Percentiles rank a stretch among this genome's conserved stretches.
Evolutionary conservation across 2,797 vertebrate species (phyloP).

Genomic region (Parambassis ranga): DNA sequence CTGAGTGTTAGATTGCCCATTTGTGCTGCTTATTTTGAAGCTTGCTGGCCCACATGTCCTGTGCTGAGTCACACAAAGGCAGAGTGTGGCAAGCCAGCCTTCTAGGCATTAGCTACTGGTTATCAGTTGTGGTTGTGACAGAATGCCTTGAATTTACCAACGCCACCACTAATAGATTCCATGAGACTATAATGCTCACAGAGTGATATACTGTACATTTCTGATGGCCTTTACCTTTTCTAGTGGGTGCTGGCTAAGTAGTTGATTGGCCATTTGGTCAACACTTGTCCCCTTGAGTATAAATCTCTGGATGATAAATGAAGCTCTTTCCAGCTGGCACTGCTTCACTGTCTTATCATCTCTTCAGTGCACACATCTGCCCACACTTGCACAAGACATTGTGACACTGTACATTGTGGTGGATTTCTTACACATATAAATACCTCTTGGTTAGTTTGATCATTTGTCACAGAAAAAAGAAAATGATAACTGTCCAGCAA

Average conservation of each 20-base stretch:
- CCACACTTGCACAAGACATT: slow-evolving; percentile 7
- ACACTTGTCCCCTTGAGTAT: slow-evolving; percentile 42
- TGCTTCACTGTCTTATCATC: slow-evolving; percentile 10
- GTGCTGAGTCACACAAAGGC: slow-evolving; percentile 37
- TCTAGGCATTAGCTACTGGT: slow-evolving; percentile 43
- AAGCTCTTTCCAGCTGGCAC: slow-evolving; percentile 44
- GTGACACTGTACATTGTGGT: not conserved
- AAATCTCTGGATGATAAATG: slow-evolving; percentile 37
- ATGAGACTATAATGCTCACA: slow-evolving; percentile 18
- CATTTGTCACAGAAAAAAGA: not conserved
- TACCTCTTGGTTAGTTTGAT: not conserved
- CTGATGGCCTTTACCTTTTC: not conserved
- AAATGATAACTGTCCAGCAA: too few relatives aligned
- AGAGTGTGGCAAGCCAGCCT: not conserved
- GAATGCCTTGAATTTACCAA: slow-evolving; percentile 35
- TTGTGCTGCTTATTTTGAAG: slow-evolving; percentile 14
- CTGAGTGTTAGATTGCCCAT: not conserved
- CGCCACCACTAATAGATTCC: slow-evolving; percentile 39
- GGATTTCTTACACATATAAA: slow-evolving; percentile 5
- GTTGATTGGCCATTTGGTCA: slow-evolving; percentile 59
- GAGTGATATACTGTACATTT: not conserved
- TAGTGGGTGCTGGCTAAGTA: not conserved
- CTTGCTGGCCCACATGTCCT: slow-evolving; percentile 15
- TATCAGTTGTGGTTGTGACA: slow-evolving; percentile 45
- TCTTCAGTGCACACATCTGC: slow-evolving; percentile 38